phyloP scores from a whole-genome alignment of 2,113 vertebrate species.

The Oreotrochilus melanogaster region DNA sequence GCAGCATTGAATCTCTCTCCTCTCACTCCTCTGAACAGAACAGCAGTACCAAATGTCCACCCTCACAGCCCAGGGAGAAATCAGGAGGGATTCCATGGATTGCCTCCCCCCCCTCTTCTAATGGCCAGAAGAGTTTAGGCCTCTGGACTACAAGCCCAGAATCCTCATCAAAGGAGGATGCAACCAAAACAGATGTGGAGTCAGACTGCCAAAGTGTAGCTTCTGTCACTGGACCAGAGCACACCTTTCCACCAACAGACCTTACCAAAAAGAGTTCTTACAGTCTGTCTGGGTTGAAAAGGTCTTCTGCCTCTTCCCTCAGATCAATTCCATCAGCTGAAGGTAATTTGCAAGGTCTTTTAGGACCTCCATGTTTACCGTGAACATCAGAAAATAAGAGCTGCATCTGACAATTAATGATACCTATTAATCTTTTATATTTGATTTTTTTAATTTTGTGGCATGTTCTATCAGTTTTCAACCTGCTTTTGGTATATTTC shows the following conservation, averaged over 20 bases:
- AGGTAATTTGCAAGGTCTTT: constrained; percentile 74
- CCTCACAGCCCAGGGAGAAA: constrained; percentile 84
- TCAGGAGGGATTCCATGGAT: constrained; percentile 79
- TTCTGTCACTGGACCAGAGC: constrained; percentile 78
- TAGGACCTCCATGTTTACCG: not conserved
- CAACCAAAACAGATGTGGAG: constrained; percentile 88
- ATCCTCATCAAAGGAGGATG: constrained; percentile 89
- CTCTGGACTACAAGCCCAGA: constrained; percentile 90
- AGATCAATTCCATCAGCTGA: constrained; percentile 91
- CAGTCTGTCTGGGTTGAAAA: constrained; percentile 74
- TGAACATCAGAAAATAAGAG: not conserved
- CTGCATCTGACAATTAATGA: not conserved
- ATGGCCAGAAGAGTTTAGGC: constrained; percentile 83
- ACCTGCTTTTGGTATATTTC: not conserved
- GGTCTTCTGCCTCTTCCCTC: constrained; percentile 88
- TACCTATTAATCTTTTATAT: not conserved
- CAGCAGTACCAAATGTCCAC: constrained; percentile 79
- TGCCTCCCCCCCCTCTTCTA: constrained; percentile 79
- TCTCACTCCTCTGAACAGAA: constrained; percentile 99
- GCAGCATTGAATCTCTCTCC: constrained; percentile 95
- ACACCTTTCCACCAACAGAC: constrained; percentile 76
- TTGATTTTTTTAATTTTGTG: not conserved
- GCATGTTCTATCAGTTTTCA: not conserved
- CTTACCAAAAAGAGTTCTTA: constrained; percentile 84
- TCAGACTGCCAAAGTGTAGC: constrained; percentile 89